Base-by-base conservation (phyloP, 1,140 invertebrate genomes). In the Papilio aristodemus region DNA sequence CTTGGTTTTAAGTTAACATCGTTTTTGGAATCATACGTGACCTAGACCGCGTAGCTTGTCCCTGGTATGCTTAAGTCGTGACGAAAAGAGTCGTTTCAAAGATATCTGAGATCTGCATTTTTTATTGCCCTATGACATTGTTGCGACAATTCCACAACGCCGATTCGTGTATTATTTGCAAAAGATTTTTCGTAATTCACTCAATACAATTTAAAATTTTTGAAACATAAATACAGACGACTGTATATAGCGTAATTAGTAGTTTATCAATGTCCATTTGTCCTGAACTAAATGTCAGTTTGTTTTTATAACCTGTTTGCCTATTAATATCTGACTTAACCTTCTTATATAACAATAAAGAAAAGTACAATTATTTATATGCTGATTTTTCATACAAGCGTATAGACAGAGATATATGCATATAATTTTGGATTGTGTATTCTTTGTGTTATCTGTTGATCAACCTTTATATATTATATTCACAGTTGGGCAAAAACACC, bases 41-140 rank as follows among this genome's bases (percentile, higher is more conserved):
- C 63, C 63, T 46, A 46, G 63, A 8, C 63, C 27, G 38, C 38
- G 41, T 17, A 1, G 27, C 38, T 32, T 22, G 63, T 66, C 39
- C 19, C 13, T 46, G 22, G 39, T 66, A 66, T 36, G 60, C 11
- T 25, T 46, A 50, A 46, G 22, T 46, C 63, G 63, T 66, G 63
- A 66, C 39, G 39, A 41, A 64, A 62, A 22, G 39, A 64, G 39
- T n/a, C 41, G 27, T 66, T 66, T 66, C 41, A 9, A 25, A 50
- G 63, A 66, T 66, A 46, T 66, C 63, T 46, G 25, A 39, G 19
- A 66, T 66, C 63, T 50, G 38, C 6, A 32, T 66, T 66, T 32
- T 66, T 66, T 66, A 66, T 66, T 32, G n/a, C 27, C 25, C 39
- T 50, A 41, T 66, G 63, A 46, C 63, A 17, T 66, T 17, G 11